Evolutionary conservation across 2,888 invertebrate species (phyloP), one percentile per base, ranked within the genome.

Genomic region (Nasonovia ribisnigri): DNA sequence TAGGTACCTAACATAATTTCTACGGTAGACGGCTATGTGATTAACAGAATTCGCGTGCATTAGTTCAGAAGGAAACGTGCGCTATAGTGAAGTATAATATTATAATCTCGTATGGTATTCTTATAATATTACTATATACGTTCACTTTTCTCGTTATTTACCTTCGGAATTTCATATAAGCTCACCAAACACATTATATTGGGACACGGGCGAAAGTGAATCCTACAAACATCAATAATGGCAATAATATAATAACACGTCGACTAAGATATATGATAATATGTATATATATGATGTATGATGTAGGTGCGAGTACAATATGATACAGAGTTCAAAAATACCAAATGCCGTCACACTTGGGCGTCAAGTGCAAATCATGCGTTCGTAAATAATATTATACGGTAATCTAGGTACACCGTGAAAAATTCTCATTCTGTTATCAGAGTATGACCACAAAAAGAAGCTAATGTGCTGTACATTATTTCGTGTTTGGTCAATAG

Each of bases 401-500:
- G 36, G 77, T 77, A 77, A 36, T 46, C 6, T 36, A 51, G 20
- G 42, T 89, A 16, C 54, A 43, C 24, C 91, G 57, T 57, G 91
- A 86, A 91, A 91, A 91, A 91, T 84, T 26, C 42, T 43, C n/a
- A 16, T 84, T 84, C 43, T 43, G 43, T 91, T 84, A 84, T 91
- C 91, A 84, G 91, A 91, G 54, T 91, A 91, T 84, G 91, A 91
- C 91, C 84, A 43, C 43, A 43, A 91, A 57, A 91, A 36, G 36
- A 90, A 48, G 46, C 77, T 77, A 29, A 46, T 86, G 43, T 29
- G 46, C 46, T 43, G 16, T 86, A 29, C 86, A 77, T 88, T 88
- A 88, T 88, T n/a, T n/a, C n/a, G n/a, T n/a, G n/a, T n/a, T 88
- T 54, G 60, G 60, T 60, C 89, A 43, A 89, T 43, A 46, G 43